Evolutionary conservation across 2,113 vertebrate genomes (phyloP).

Genomic region (Amazona guildingii): DNA sequence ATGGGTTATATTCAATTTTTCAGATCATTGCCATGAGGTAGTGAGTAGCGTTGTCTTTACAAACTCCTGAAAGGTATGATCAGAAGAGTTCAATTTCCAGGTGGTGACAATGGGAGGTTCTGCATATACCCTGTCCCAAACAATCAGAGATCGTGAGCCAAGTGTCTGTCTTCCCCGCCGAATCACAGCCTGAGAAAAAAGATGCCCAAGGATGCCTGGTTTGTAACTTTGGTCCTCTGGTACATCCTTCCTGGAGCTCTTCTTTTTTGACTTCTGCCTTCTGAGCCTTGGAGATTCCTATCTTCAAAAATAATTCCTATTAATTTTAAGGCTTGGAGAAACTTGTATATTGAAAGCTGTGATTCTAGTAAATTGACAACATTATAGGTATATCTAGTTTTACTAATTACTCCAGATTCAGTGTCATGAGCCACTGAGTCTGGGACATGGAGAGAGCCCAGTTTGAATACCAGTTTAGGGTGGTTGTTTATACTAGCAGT

Average conservation of each 20-base stretch:
- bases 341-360: background rate
- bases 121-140: background rate
- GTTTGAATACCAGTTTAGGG: background rate
- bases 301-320: background rate
- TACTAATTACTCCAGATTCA: background rate
- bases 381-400: background rate
- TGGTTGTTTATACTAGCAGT: background rate
- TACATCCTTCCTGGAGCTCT: background rate
- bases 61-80: background rate
- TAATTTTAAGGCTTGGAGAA: background rate
- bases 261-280: background rate
- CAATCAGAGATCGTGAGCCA: fast-evolving
- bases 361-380: background rate
- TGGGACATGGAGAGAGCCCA: background rate
- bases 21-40: background rate
- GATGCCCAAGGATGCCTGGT: background rate
- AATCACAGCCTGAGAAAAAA: background rate
- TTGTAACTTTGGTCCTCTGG: background rate
- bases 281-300: background rate
- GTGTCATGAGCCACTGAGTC: fast-evolving
- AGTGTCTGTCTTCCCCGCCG: background rate
- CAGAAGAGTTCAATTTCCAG: background rate
- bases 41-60: background rate
- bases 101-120: background rate
- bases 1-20: background rate